phyloP scores from a whole-genome alignment of 2,113 vertebrate genomes.

The Rhinolophus sinicus region DNA sequence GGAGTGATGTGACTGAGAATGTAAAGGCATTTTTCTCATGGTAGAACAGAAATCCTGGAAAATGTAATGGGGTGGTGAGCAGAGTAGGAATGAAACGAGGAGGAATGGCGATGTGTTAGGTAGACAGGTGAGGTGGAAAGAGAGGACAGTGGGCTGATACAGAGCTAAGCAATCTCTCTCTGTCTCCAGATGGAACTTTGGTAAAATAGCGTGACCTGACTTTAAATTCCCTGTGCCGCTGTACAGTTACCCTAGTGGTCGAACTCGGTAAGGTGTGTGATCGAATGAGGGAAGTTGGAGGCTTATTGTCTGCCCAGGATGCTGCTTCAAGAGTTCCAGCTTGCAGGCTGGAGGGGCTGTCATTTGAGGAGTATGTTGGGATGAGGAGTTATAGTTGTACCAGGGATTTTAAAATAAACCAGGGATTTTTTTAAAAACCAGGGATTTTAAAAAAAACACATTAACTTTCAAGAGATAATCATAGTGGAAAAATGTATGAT shows the following conservation, averaged over 20 bases:
- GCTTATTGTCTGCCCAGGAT: not conserved
- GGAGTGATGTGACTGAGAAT: not conserved
- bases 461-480: not conserved
- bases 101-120: not conserved
- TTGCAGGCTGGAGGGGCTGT: not conserved
- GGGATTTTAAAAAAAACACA: not conserved
- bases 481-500: not conserved
- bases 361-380: not conserved
- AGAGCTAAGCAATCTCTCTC: not conserved
- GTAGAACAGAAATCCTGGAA: not conserved
- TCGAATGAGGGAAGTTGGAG: not conserved
- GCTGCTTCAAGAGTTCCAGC: not conserved
- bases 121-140: no score
- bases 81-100: not conserved
- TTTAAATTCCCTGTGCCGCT: not conserved
- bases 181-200: no score
- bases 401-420: not conserved
- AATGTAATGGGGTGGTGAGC: not conserved
- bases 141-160: not conserved
- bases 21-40: not conserved
- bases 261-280: fast-evolving
- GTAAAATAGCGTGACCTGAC: fast-evolving
- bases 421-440: not conserved
- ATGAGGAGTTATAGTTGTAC: not conserved
- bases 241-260: no score